Evolutionary conservation across 1,140 invertebrate species (phyloP).

Genomic region (Pachypeltis micranthus): DNA sequence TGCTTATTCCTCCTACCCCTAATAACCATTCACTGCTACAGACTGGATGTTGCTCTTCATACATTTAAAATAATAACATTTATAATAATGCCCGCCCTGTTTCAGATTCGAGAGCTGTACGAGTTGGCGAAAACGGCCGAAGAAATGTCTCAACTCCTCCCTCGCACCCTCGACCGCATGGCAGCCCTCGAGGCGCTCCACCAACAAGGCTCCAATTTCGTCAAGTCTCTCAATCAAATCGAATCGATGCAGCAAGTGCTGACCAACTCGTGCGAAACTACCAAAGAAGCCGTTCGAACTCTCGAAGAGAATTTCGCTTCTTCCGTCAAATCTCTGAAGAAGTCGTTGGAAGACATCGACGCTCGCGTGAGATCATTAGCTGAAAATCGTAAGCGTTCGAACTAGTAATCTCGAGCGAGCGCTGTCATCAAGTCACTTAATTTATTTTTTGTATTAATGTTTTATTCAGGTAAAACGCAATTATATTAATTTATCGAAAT

Average conservation of each 20-base stretch:
- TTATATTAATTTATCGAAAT: too few relatives aligned
- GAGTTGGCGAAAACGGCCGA: constrained; percentile 76
- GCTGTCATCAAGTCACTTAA: too few relatives aligned
- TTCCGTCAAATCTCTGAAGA: constrained; percentile 23
- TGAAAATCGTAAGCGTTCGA: background rate
- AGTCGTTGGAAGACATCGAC: constrained; percentile 21
- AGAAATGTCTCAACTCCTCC: constrained; percentile 57
- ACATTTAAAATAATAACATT: background rate
- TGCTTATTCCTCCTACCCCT: too few relatives aligned
- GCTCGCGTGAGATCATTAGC: constrained; percentile 6
- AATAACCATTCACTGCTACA: too few relatives aligned
- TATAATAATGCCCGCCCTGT: constrained; percentile 16
- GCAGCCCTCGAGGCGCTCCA: constrained; percentile 72
- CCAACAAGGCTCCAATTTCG: constrained; percentile 78
- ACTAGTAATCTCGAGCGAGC: too few relatives aligned
- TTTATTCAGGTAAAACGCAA: too few relatives aligned
- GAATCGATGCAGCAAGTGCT: constrained; percentile 56
- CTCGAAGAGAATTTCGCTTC: constrained; percentile 59
- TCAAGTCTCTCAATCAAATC: constrained; percentile 67
- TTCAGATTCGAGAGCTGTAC: constrained; percentile 68
- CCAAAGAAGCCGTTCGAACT: constrained; percentile 62
- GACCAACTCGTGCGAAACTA: constrained; percentile 53
- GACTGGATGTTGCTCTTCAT: too few relatives aligned
- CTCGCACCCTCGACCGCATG: constrained; percentile 72
- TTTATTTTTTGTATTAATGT: too few relatives aligned